phyloP scores from a whole-genome alignment of 2,797 vertebrate species.

The Ibycter americanus region DNA sequence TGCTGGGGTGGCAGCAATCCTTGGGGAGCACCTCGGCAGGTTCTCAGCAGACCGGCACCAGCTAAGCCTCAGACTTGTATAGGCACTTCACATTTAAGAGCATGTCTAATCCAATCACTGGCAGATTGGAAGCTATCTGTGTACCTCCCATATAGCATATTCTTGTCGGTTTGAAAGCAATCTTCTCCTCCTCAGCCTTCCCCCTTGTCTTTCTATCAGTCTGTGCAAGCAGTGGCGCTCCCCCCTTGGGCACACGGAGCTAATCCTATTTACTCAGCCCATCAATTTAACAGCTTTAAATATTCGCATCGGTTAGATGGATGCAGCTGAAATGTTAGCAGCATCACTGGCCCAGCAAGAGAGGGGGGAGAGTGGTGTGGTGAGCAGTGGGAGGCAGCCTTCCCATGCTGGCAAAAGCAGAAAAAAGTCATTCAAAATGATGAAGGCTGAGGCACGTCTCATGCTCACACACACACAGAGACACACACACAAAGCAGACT shows the following conservation, averaged over 20 bases:
- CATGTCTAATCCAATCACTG: constrained; percentile 85
- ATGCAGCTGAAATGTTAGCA: constrained; percentile 65
- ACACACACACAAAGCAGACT: background rate
- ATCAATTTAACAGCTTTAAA: constrained; percentile 81
- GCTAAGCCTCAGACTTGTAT: constrained; percentile 71
- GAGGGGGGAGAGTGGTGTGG: constrained; percentile 28
- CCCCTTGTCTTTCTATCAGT: constrained; percentile 67
- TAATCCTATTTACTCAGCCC: constrained; percentile 83
- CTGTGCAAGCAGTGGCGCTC: constrained; percentile 60
- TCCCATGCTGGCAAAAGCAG: constrained; percentile 17
- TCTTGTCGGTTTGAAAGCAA: constrained; percentile 70
- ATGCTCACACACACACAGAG: background rate
- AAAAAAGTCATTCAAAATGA: background rate
- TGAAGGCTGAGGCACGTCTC: background rate
- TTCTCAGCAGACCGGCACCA: constrained; percentile 73
- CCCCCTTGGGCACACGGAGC: constrained; percentile 66
- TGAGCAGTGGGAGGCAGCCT: constrained; percentile 30
- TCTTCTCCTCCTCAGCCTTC: constrained; percentile 69
- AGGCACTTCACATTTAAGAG: constrained; percentile 79
- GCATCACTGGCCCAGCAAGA: background rate
- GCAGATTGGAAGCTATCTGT: constrained; percentile 77
- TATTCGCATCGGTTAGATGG: constrained; percentile 64
- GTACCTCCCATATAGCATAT: constrained; percentile 81
- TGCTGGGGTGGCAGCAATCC: constrained; percentile 65
- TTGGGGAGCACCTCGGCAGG: constrained; percentile 68